Base-by-base conservation (phyloP, 2,113 vertebrate genomes). In the Gymnorhina tibicen region DNA sequence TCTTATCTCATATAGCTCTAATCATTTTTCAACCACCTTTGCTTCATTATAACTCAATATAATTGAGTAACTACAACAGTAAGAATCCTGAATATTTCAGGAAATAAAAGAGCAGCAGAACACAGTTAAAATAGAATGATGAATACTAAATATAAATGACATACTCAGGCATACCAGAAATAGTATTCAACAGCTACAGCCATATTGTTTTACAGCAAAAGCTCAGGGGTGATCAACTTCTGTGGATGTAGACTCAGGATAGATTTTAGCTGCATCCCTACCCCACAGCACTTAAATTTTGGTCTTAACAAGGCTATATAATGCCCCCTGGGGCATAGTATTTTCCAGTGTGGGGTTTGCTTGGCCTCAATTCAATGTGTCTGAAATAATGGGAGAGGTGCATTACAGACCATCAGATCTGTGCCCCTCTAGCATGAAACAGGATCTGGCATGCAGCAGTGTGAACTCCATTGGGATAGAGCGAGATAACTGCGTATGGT, bases 401-500 rank as follows among this genome's bases (percentile, higher is more conserved):
- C 27, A n/a, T 41, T 70, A 28, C 11, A 85, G 68, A 73, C 23
- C n/a, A 80, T 10, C 4, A 73, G 37, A 64, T n/a, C 14, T 33
- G 7, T 26, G 28, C 23, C 73, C 68, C 53, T 53, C 30, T 2
- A 69, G n/a, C 39, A 64, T 0, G 2, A 69, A 80, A 63, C 17
- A 47, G 27, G 4, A 56, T 11, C 19, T 49, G 12, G 32, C 9
- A 7, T 4, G 5, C 27, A 35, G 59, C 15, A 1, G 9, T 11
- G 21, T 16, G n/a, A 63, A 72, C 21, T 70, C 24, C 35, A 16
- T 18, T 66, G 20, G 7, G 16, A 20, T 4, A 67, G 27, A 85
- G 39, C 0, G 2, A 39, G n/a, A 9, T 26, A 47, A 68, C 3
- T 44, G 22, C 0, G 0, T 18, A 30, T 3, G 6, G 59, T 50